phyloP scores from a whole-genome alignment of 2,113 vertebrate genomes.

The Notarius lentiginosus region DNA sequence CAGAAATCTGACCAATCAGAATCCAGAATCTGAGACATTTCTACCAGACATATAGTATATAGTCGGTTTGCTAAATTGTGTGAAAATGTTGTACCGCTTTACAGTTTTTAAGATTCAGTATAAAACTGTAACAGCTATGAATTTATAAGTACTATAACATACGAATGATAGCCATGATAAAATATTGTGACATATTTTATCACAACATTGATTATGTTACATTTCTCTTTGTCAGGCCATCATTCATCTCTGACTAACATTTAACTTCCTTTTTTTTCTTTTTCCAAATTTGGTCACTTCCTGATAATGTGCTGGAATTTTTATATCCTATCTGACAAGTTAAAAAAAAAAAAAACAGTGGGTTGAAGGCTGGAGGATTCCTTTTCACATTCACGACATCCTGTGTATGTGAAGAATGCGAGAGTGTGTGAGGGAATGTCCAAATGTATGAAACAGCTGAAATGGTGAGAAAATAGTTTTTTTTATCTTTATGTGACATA shows the following conservation, averaged over 20 bases:
- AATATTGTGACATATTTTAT: not conserved
- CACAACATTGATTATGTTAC: not conserved
- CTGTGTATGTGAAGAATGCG: constrained; percentile 41
- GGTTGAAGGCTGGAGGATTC: constrained; percentile 35
- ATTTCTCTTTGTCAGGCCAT: not conserved
- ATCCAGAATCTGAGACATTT: not conserved
- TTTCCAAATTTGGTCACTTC: not conserved
- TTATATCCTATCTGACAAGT: constrained; percentile 35
- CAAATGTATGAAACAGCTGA: constrained; percentile 15
- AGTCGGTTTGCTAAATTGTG: not conserved
- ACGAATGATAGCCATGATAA: not conserved
- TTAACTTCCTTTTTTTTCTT: not conserved
- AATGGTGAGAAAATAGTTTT: not conserved
- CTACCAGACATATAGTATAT: not conserved
- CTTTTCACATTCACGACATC: constrained; percentile 44
- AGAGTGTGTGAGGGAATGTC: constrained; percentile 8
- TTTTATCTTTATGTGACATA: not conserved
- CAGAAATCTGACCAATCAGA: not conserved
- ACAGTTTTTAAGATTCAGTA: not conserved
- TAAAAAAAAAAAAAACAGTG: constrained; percentile 21
- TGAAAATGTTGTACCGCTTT: not conserved
- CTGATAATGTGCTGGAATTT: not conserved
- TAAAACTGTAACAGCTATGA: not conserved
- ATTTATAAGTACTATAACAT: not conserved
- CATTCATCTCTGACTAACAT: not conserved